Percentiles rank a stretch among this genome's conserved stretches.
Conservation (phyloP, 2,888 invertebrate genomes). For the Bembecia ichneumoniformis region DNA sequence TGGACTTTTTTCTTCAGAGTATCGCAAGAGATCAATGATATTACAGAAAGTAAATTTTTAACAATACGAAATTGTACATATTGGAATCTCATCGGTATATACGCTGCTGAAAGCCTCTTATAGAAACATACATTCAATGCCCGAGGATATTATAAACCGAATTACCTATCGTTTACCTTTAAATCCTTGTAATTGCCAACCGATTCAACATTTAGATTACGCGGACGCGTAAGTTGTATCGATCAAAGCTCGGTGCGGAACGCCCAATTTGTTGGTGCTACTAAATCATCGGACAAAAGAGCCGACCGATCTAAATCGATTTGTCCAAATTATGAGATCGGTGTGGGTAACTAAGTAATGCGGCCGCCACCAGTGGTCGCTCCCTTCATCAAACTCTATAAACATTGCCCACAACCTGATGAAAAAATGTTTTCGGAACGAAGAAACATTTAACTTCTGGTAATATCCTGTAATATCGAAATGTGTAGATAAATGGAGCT, state of each 20-base stretch:
- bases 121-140: slow-evolving; percentile 7
- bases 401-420: slow-evolving; percentile 35
- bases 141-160: slow-evolving; percentile 38
- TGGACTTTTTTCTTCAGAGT: no score
- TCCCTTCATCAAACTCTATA: slow-evolving; percentile 27
- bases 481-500: no score
- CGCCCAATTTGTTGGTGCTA: slow-evolving; percentile 62
- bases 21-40: no score
- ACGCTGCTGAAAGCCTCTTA: no score
- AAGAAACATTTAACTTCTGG: no score
- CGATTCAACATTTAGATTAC: slow-evolving; percentile 48
- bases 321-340: slow-evolving; percentile 59
- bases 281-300: slow-evolving; percentile 67
- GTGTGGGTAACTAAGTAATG: slow-evolving; percentile 23
- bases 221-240: slow-evolving; percentile 33
- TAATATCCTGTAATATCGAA: no score
- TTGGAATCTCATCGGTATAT: no score
- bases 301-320: slow-evolving; percentile 68
- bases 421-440: neutral
- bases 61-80: no score
- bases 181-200: slow-evolving; percentile 60
- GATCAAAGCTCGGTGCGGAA: slow-evolving; percentile 36
- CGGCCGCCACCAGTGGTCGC: slow-evolving; percentile 11
- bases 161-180: slow-evolving; percentile 58
- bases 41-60: no score